Percentiles rank a stretch among this genome's conserved stretches.
Conservation (phyloP, 23 tunicate genomes). For the Corella eumyota region DNA sequence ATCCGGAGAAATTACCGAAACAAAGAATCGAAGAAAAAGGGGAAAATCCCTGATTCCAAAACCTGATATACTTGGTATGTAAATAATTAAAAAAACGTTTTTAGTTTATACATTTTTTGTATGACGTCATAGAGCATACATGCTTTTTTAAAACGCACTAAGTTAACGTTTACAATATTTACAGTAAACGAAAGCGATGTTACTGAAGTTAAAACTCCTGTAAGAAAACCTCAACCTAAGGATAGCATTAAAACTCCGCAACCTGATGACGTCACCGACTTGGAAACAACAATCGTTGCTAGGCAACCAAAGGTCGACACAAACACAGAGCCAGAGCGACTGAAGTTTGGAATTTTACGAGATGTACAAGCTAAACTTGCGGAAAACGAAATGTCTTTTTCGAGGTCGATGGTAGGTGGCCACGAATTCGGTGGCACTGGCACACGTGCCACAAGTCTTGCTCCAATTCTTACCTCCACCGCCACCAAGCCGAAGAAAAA, state of each 20-base stretch:
- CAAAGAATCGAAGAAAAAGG: no score
- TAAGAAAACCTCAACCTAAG: neutral
- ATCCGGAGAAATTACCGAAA: neutral
- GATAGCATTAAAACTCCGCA: neutral
- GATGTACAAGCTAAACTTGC: conserved; percentile 63
- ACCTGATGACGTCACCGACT: neutral
- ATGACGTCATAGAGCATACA: no score
- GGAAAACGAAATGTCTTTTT: conserved; percentile 25
- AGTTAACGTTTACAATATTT: no score
- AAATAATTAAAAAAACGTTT: no score
- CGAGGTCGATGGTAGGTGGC: conserved; percentile 46
- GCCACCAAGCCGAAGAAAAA: conserved; percentile 32
- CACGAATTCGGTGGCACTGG: conserved; percentile 18
- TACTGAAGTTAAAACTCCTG: neutral
- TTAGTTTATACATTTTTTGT: no score
- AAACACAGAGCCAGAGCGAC: conserved; percentile 11
- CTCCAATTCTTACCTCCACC: conserved; percentile 48
- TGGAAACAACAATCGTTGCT: neutral
- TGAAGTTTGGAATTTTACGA: conserved; percentile 53
- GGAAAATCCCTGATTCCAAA: no score
- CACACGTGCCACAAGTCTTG: conserved; percentile 8
- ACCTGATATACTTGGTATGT: no score
- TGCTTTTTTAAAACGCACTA: no score
- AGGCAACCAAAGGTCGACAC: neutral
- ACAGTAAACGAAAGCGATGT: conserved; percentile 1